Conservation (phyloP, 2,888 invertebrate species). For the Lepidocyrtinus sp. region DNA sequence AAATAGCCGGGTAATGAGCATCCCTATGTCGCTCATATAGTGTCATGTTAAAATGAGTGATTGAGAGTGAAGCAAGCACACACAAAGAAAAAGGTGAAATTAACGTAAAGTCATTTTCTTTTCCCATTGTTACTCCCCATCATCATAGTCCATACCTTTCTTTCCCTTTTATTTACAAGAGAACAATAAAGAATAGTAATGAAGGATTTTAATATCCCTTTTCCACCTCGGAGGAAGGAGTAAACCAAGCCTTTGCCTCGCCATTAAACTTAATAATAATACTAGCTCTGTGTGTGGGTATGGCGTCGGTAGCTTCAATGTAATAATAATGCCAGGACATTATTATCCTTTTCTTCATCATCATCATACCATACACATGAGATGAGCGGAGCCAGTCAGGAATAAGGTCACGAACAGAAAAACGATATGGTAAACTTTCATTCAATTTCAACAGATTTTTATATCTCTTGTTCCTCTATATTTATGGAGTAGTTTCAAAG, state of each 20-base stretch:
- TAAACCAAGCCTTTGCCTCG: too few species aligned
- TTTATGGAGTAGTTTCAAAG: constrained; percentile 26
- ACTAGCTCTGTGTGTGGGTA: not conserved
- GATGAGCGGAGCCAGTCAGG: not conserved
- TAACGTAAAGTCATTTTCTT: too few species aligned
- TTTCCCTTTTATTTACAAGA: not conserved
- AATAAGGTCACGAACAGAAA: constrained; percentile 11
- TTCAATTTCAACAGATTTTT: not conserved
- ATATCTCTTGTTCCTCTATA: not conserved
- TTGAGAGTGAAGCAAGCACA: not conserved
- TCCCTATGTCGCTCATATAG: not conserved
- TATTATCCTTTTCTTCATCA: not conserved
- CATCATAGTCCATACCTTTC: not conserved
- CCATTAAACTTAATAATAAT: too few species aligned
- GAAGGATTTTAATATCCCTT: not conserved
- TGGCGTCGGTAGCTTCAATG: not conserved
- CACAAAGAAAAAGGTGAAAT: not conserved
- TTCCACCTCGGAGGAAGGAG: not conserved
- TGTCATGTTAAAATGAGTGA: not conserved
- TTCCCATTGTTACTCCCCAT: not conserved
- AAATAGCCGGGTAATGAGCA: not conserved
- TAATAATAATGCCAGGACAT: not conserved
- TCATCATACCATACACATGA: not conserved
- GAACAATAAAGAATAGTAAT: not conserved
- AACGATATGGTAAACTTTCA: not conserved